Evolutionary conservation across 2,113 vertebrate genomes (phyloP), one percentile per base, ranked within the genome.

Genomic region (Dendropsophus ebraccatus): DNA sequence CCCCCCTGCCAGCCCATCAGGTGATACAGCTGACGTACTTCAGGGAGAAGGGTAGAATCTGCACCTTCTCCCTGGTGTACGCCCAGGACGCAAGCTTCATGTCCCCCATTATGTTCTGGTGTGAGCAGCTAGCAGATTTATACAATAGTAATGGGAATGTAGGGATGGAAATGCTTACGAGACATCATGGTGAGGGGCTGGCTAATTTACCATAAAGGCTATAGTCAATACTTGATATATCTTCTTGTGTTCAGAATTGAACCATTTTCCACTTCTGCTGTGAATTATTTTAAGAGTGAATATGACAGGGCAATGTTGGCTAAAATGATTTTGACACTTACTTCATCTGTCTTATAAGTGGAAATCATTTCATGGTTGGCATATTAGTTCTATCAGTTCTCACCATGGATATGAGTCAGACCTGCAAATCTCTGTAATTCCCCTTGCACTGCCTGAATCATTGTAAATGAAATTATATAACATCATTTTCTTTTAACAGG

Each of bases 281-380:
- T 74, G 72, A 74, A 74, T 74, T 47, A 74, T 25, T 47, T 74
- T 49, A 74, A 74, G 72, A 74, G 72, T 16, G 32, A 47, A 0
- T 74, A 49, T 70, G 30, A 69, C 65, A 19, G 30, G 32, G 16
- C 32, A 21, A 14, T 5, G 72, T 11, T 74, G 37, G 37, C 19
- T 47, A 74, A 47, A 49, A 47, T 74, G 23, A 74, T 25, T 49
- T 74, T 74, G 41, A 47, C 72, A 49, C 67, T 70, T 70, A 37
- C 32, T 41, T 69, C 65, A 69, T 69, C 65, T 69, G 17, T 69
- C 67, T 37, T 70, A 70, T 70, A 70, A 70, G 41, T 74, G 72
- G 41, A 49, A 74, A 47, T 47, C 41, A 45, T 47, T 74, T 47
- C 72, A 74, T 25, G 41, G 37, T 25, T 74, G 72, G 72, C 72